phyloP scores from a whole-genome alignment of 2,113 vertebrate species.

The Nymphicus hollandicus region DNA sequence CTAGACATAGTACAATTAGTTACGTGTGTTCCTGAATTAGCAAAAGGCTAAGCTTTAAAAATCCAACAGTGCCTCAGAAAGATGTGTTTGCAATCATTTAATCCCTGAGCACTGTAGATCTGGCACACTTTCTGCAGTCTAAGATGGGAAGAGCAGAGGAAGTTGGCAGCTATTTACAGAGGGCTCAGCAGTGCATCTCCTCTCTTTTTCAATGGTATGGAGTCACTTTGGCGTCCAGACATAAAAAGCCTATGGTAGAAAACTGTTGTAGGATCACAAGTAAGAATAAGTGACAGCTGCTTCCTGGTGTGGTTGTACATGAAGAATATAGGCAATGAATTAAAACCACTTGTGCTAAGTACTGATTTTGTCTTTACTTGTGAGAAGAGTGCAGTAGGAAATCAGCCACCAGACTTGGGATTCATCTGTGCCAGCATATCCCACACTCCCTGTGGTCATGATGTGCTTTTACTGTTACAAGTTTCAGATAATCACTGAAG shows the following conservation, averaged over 20 bases:
- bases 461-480: neutral
- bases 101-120: neutral
- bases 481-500: neutral
- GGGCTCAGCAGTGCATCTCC: neutral
- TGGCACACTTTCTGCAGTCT: neutral
- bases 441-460: neutral
- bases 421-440: neutral
- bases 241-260: neutral
- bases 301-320: neutral
- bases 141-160: neutral
- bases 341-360: neutral
- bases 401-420: neutral
- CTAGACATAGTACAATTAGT: neutral
- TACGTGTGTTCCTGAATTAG: slow-evolving; percentile 3
- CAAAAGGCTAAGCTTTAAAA: neutral
- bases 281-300: neutral
- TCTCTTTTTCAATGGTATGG: neutral
- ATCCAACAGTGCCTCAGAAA: neutral
- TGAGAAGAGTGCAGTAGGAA: neutral
- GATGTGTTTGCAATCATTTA: neutral
- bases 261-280: neutral
- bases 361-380: neutral
- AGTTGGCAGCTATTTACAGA: neutral
- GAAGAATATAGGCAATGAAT: neutral
- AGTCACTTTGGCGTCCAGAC: neutral